A percentile compares a stretch with the other conserved stretches of the same genome.
Conservation (phyloP, 1,140 invertebrate species). For the Thaumatotibia leucotreta region DNA sequence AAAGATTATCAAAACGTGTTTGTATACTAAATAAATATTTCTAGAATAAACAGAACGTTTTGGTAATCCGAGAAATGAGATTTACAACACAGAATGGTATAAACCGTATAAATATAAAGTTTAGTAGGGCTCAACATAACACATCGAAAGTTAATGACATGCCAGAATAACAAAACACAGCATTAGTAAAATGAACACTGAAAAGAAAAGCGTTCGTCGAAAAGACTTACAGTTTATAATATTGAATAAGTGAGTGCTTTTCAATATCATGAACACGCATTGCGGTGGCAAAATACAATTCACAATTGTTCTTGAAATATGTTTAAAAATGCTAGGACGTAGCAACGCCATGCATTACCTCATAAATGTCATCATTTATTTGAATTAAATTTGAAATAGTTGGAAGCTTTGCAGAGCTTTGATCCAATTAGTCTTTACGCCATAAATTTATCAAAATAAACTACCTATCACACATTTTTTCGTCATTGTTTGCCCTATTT, state of each 20-base stretch:
- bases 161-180: slow-evolving; percentile 29
- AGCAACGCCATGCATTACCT: too few species aligned
- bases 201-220: slow-evolving; percentile 11
- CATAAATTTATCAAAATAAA: too few species aligned
- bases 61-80: slow-evolving; percentile 18
- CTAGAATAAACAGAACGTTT: slow-evolving; percentile 17
- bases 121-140: slow-evolving; percentile 24
- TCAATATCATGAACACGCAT: background rate
- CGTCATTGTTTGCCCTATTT: too few species aligned
- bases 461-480: too few species aligned
- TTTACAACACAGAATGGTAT: slow-evolving; percentile 27
- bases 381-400: too few species aligned
- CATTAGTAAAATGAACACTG: slow-evolving; percentile 22
- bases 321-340: too few species aligned
- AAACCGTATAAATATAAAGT: slow-evolving; percentile 22
- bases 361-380: too few species aligned
- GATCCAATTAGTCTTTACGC: too few species aligned
- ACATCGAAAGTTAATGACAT: slow-evolving; percentile 28
- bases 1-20: background rate
- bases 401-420: too few species aligned
- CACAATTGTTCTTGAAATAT: too few species aligned
- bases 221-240: background rate
- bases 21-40: background rate
- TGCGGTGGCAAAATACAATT: background rate
- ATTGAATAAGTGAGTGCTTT: background rate